Conservation (phyloP, 2,113 vertebrate genomes). For the Takifugu flavidus region DNA sequence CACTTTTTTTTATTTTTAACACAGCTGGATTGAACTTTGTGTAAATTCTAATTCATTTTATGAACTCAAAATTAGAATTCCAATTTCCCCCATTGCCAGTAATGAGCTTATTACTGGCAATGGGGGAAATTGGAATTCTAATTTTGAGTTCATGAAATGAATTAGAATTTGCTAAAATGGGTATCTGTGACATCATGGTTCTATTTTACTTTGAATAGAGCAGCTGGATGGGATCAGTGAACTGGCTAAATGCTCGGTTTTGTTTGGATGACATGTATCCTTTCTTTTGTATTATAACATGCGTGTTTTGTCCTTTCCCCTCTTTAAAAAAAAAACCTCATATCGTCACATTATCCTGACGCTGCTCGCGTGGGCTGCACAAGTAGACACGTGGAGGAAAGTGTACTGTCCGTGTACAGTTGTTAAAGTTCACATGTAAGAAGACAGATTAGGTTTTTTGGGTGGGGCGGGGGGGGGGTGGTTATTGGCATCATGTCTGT, state of each 20-base stretch:
- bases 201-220: no score
- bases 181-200: no score
- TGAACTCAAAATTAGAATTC: background rate
- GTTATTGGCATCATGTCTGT: background rate
- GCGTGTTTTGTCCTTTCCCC: no score
- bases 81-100: no score
- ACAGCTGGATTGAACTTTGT: no score
- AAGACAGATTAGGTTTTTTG: conserved; percentile 8
- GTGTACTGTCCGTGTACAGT: conserved; percentile 25
- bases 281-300: no score
- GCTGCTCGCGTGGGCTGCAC: conserved; percentile 3
- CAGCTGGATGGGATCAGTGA: no score
- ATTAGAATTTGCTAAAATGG: background rate
- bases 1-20: no score
- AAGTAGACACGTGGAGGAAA: conserved; percentile 35
- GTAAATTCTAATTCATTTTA: background rate
- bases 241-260: no score
- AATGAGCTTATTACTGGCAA: no score
- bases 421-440: conserved; percentile 42
- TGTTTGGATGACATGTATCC: no score
- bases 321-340: background rate
- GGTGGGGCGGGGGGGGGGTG: background rate
- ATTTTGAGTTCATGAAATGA: background rate
- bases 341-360: background rate
- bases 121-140: no score